phyloP scores from a whole-genome alignment of 1,140 invertebrate genomes.

The Lineus longissimus region DNA sequence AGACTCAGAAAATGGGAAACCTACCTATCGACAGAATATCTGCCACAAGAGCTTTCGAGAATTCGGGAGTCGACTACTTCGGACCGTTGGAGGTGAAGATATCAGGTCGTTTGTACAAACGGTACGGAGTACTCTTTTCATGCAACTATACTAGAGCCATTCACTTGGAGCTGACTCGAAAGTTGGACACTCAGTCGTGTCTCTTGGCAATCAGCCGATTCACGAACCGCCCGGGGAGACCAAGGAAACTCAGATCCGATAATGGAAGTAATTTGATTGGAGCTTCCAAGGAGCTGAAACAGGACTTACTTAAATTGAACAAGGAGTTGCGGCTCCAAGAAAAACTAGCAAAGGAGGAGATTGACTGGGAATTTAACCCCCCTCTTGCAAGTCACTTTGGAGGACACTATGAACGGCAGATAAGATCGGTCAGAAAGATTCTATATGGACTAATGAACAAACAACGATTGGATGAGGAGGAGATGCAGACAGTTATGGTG shows the following conservation, averaged over 20 bases:
- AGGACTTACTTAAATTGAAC: not conserved
- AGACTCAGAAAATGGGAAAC: not conserved
- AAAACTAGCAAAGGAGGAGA: constrained; percentile 1
- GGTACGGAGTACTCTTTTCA: constrained; percentile 4
- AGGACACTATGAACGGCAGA: constrained; percentile 3
- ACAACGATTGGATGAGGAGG: not conserved
- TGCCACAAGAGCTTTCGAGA: not conserved
- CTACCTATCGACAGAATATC: not conserved
- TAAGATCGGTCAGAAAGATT: not conserved
- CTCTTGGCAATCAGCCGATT: not conserved
- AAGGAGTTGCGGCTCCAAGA: not conserved
- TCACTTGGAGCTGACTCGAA: not conserved
- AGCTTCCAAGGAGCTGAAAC: not conserved
- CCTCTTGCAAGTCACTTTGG: not conserved
- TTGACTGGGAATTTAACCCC: not conserved
- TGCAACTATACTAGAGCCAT: constrained; percentile 4
- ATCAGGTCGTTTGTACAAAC: not conserved
- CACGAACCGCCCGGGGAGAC: not conserved
- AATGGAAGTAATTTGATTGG: not conserved
- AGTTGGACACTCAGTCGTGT: constrained; percentile 7
- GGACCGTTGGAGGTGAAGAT: not conserved
- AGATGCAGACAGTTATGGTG: not conserved
- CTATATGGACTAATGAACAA: constrained; percentile 3
- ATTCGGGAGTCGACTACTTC: constrained; percentile 4
- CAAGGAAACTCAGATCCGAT: not conserved